Evolutionary conservation across 2,888 invertebrate species (phyloP), one percentile per base, ranked within the genome.

Genomic region (Aromia moschata): DNA sequence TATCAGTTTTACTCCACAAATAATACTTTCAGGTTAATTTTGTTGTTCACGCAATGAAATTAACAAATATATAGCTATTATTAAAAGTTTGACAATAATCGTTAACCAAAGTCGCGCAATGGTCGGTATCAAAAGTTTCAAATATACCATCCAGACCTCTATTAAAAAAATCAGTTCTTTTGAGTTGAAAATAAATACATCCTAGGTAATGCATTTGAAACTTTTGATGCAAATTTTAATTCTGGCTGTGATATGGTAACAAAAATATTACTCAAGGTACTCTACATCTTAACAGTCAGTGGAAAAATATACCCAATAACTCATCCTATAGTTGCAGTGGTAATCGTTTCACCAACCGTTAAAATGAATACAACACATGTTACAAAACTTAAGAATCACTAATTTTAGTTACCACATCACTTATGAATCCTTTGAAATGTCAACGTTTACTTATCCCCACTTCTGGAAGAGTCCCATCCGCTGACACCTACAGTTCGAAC

Each of bases 401-500:
- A 18, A 20, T 40, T 58, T 56, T 52, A 55, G 52, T 45, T 54
- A 41, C 57, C 46, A 58, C 56, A 55, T 37, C 60, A 56, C 62
- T 33, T 47, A 33, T 46, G 55, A 40, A 47, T 30, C 49, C 38
- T 57, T 56, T 43, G 46, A 18, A 40, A 20, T 78, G 77, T 79
- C 77, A 72, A 68, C 60, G 40, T 54, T 77, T 12, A 16, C 77
- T 84, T 86, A 90, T 79, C 91, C 91, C 90, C 92, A 92, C 83
- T 92, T 91, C 80, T 93, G 93, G 86, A 93, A 93, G 77, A 93
- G 87, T 61, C 94, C 93, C 87, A 91, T 89, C 72, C 93, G 87
- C 81, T 93, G 93, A 81, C 93, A 94, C 74, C 90, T 87, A 81
- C 93, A 93, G 84, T 94, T 93, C 78, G 91, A 89, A 60, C 93